Evolutionary conservation across 1,140 invertebrate genomes (phyloP), one percentile per base, ranked within the genome.

Genomic region (Chlorops oryzae): DNA sequence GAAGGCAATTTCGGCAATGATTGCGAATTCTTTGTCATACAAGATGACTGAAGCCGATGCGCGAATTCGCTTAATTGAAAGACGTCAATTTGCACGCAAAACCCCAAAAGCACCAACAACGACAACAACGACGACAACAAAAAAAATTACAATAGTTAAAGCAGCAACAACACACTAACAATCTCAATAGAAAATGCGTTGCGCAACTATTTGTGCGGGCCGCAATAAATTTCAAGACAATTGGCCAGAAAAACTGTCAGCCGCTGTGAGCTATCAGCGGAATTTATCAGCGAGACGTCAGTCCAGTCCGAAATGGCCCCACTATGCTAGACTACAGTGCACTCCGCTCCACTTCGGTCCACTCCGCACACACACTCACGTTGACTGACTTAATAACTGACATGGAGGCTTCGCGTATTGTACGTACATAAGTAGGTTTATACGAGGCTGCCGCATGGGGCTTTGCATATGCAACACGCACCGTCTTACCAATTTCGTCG

Each of bases 191-290:
- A 65, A 60, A 63, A 47, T 65, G 64, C 64, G 64, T 64, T 66
- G 58, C 59, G 59, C 59, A 67, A 66, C 37, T 34, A 35, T 47
- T 47, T 47, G 45, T 47, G 45, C 45, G 45, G 45, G 45, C 62
- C 57, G 54, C 65, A 65, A 65, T 65, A 65, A 65, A 65, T 65
- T 65, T 59, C 63, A 63, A 56, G 62, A 63, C 63, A 65, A 65
- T 65, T 65, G 62, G 62, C 62, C 62, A n/a, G n/a, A n/a, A n/a
- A n/a, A n/a, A n/a, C 59, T 62, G 62, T 64, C 62, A 64, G 60
- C 62, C 53, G 55, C 60, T n/a, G n/a, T n/a, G n/a, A n/a, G 62
- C 62, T 64, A 64, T 64, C 62, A 64, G 59, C 58, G 54, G 58
- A 56, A 65, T 65, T 65, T 65, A 65, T 65, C 62, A 65, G 60